Base-by-base conservation (phyloP, 2,113 vertebrate genomes). In the Nesoenas mayeri region DNA sequence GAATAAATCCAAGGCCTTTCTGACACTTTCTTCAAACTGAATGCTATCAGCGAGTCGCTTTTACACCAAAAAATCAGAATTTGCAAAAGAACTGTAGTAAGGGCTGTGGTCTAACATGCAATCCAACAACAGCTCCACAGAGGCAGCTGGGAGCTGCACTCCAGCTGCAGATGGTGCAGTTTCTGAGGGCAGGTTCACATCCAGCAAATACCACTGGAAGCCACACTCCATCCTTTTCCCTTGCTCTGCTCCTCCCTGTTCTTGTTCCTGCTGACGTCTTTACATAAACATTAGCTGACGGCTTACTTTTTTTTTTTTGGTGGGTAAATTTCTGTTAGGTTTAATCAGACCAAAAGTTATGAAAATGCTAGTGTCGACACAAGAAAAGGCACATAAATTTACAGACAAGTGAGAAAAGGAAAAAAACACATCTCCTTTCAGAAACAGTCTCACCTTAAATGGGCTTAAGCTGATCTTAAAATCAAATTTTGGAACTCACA, bases 1-100 rank as follows among this genome's bases (percentile, higher is more conserved):
- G 40, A 93, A 88, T 78, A 93, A 86, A 96, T 44, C 64, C 44
- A 73, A 87, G 66, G 50, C 65, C 44, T 91, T 93, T 84, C 34
- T 74, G 96, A 92, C 53, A 79, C 67, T 91, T 94, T 80, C 69
- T 66, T 89, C 47, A 74, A 74, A 78, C 22, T 42, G 36, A 67
- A 38, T 90, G 38, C 15, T 81, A 50, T 60, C 25, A 66, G 25
- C 28, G 16, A 77, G 50, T 56, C 51, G 42, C 19, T 77, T 77
- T 53, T 62, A 67, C 28, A 54, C 15, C 10, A 62, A 72, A 93
- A 88, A 85, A 74, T 16, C 19, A 78, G 26, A 74, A 83, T 74
- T 85, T 42, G 17, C 12, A 72, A 19, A 65, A 50, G 22, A 70
- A 17, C 10, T 34, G 13, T 9, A 40, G 13, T 22, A 53, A 66